Base-by-base conservation (phyloP, 1,140 invertebrate genomes). In the Seison nebaliae region DNA sequence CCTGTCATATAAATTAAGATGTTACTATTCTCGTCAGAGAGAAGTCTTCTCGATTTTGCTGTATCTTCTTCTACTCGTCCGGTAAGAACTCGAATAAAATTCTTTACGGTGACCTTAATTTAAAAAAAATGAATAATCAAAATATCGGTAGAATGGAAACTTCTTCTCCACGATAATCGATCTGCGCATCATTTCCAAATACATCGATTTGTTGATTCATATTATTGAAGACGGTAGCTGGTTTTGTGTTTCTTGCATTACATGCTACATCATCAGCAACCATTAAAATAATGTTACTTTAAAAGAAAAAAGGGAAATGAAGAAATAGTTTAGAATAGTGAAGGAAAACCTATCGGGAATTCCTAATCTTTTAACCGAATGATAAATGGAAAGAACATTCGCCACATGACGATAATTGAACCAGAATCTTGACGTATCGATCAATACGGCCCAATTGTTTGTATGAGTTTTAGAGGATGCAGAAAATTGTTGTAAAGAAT, bases 261-360 rank as follows among this genome's bases (percentile, higher is more conserved):
- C 91, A 98, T 0, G 91, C 84, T 81, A 96, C 94, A 50, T 98
- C 88, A 62, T 98, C 91, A 16, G 88, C 86, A 31, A 98, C 71
- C 86, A 94, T 94, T 23, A 96, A 55, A 48, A 94, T 93, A 32
- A 96, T 96, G 38, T 68, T 65, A 39, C 19, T 19, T 24, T 11
- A 19, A 29, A 20, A 47, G 33, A 29, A 12, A 20, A 23, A 24
- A 5, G 3, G 14, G 21, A 35, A 16, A 19, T 14, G 11, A n/a
- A 12, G 12, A n/a, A n/a, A 23, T 28, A 14, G 24, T 28, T 11
- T 15, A 24, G 5, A 5, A 17, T 6, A 19, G 16, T 17, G 20
- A 16, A 35, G 5, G 3, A 3, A 28, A 14, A 70, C 67, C 66
- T 71, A 54, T 94, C 84, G 5, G 86, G 86, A 45, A 96, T 94